Conservation (phyloP, 2,888 invertebrate species). For the Drosophila greeni region DNA sequence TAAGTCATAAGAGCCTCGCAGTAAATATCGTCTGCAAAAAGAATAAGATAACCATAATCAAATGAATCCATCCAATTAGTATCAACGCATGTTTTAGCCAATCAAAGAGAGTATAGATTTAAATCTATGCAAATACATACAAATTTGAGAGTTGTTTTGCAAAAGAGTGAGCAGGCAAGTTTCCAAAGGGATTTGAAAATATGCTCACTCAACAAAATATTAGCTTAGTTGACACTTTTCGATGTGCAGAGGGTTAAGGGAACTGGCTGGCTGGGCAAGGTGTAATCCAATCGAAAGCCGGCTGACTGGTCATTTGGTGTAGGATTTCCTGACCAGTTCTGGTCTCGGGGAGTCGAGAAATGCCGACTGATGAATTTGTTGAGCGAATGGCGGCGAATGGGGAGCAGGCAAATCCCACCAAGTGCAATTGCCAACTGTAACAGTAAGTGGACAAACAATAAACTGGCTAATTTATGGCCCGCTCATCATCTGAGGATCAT, state of each 20-base stretch:
- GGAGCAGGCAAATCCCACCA: constrained; percentile 53
- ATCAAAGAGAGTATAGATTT: constrained; percentile 9
- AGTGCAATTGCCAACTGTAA: constrained; percentile 65
- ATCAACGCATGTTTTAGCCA: constrained; percentile 7
- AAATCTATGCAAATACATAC: constrained; percentile 20
- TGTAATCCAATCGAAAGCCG: constrained; percentile 60
- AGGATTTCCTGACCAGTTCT: constrained; percentile 49
- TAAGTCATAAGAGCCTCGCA: not conserved
- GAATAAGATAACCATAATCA: not conserved
- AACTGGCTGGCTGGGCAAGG: constrained; percentile 20
- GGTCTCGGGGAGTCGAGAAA: constrained; percentile 23
- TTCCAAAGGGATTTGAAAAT: not conserved
- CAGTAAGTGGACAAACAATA: constrained; percentile 68
- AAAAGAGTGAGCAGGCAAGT: not conserved
- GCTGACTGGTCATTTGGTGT: constrained; percentile 44
- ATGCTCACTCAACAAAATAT: not conserved
- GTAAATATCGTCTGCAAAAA: constrained; percentile 3
- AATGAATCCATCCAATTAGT: constrained; percentile 12
- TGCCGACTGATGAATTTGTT: constrained; percentile 58
- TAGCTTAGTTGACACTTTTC: constrained; percentile 2
- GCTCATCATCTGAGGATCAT: constrained; percentile 37
- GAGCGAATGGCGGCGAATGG: constrained; percentile 45
- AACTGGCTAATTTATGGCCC: constrained; percentile 67
- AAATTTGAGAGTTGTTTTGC: constrained; percentile 1
- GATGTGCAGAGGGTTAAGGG: constrained; percentile 16